Percentiles rank a stretch among this genome's conserved stretches.
Evolutionary conservation across 2,888 invertebrate species (phyloP).

Genomic region (Eledone cirrhosa): DNA sequence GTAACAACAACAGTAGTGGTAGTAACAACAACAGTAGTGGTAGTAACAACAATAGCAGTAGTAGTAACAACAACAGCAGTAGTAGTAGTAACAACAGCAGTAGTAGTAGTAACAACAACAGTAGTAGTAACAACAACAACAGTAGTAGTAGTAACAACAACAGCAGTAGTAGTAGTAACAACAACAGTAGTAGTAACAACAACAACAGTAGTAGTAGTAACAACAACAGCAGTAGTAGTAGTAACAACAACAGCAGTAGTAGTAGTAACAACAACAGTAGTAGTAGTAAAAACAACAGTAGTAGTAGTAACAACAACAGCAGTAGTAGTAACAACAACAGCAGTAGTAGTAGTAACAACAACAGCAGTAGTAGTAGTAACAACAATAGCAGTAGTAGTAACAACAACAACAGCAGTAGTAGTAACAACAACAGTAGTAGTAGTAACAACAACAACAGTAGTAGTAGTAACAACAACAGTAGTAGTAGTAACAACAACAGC

Average conservation of each 20-base stretch:
- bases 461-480: too few relatives aligned
- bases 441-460: too few relatives aligned
- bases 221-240: background rate
- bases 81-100: too few relatives aligned
- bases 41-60: too few relatives aligned
- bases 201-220: background rate
- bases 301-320: background rate
- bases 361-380: background rate
- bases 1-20: too few relatives aligned
- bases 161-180: background rate
- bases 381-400: background rate
- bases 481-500: too few relatives aligned
- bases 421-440: too few relatives aligned
- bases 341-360: background rate
- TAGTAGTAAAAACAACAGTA: background rate
- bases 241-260: background rate
- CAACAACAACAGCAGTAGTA: background rate
- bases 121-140: too few relatives aligned
- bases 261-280: background rate
- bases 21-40: too few relatives aligned
- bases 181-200: background rate
- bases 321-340: background rate
- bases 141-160: too few relatives aligned
- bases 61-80: too few relatives aligned
- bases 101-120: too few relatives aligned